phyloP scores from a whole-genome alignment of 1,140 invertebrate genomes.

The Wasmannia auropunctata region DNA sequence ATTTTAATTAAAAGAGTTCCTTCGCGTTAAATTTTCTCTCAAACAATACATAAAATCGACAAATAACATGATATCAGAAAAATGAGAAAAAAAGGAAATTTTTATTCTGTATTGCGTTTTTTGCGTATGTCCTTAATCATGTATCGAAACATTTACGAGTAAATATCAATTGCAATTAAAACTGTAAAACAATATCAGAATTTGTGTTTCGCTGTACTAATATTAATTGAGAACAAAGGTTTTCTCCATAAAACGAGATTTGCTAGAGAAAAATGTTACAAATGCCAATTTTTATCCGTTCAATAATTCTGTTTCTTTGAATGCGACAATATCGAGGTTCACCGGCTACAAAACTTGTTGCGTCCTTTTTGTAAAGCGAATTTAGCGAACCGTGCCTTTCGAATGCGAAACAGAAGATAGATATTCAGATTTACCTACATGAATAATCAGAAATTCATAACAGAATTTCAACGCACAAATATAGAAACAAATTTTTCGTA shows the following conservation, averaged over 20 bases:
- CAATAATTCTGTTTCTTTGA: constrained; percentile 33
- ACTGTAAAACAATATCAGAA: background rate
- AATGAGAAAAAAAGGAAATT: background rate
- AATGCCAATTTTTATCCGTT: background rate
- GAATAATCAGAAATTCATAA: background rate
- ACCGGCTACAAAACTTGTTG: constrained; percentile 17
- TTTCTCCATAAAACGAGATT: background rate
- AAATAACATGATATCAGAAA: background rate
- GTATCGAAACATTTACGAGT: background rate
- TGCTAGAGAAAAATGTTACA: background rate
- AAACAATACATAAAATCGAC: background rate
- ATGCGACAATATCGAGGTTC: constrained; percentile 22
- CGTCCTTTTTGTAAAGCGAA: constrained; percentile 25
- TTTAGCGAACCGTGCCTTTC: background rate
- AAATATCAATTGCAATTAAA: background rate
- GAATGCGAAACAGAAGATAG: background rate
- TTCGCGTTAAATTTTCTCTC: background rate
- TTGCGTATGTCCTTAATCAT: background rate
- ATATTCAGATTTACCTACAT: constrained; percentile 4
- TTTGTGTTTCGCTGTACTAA: background rate
- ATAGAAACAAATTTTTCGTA: background rate
- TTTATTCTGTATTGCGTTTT: background rate
- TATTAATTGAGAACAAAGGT: background rate
- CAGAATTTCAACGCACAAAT: background rate
- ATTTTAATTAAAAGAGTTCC: background rate